Evolutionary conservation across 2,113 vertebrate species (phyloP).

Genomic region (Clarias batrachus): DNA sequence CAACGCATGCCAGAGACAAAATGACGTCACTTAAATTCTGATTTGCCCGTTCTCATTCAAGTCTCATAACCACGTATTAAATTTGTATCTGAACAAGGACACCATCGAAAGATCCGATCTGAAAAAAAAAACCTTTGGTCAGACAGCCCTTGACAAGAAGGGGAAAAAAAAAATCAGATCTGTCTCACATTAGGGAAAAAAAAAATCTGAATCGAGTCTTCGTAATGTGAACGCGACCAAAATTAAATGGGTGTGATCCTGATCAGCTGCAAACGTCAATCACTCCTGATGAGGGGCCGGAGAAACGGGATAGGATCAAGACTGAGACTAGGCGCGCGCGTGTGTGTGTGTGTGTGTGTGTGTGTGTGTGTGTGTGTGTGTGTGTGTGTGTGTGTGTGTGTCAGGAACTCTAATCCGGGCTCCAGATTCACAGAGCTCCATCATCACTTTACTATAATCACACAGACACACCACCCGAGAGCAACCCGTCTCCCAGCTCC

Average conservation of each 20-base stretch:
- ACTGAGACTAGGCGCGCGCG: background rate
- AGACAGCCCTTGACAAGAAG: no score
- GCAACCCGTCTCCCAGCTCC: background rate
- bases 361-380: background rate
- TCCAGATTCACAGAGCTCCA: conserved; percentile 23
- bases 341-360: background rate
- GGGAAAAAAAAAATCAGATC: no score
- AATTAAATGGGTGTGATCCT: conserved; percentile 5
- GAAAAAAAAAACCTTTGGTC: no score
- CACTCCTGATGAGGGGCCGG: conserved; percentile 20
- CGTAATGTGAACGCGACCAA: no score
- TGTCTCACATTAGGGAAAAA: no score
- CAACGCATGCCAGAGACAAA: no score
- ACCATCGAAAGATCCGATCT: no score
- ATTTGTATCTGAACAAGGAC: no score
- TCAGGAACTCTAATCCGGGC: background rate
- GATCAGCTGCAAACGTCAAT: conserved; percentile 40
- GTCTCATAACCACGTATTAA: no score
- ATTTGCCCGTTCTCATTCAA: no score
- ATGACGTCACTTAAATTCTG: no score
- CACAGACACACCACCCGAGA: background rate
- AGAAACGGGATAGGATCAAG: conserved; percentile 13
- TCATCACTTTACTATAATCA: conserved; percentile 4
- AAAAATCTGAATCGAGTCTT: no score
- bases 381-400: background rate